Evolutionary conservation across 2,888 invertebrate species (phyloP).

Genomic region (Hedya salicella): DNA sequence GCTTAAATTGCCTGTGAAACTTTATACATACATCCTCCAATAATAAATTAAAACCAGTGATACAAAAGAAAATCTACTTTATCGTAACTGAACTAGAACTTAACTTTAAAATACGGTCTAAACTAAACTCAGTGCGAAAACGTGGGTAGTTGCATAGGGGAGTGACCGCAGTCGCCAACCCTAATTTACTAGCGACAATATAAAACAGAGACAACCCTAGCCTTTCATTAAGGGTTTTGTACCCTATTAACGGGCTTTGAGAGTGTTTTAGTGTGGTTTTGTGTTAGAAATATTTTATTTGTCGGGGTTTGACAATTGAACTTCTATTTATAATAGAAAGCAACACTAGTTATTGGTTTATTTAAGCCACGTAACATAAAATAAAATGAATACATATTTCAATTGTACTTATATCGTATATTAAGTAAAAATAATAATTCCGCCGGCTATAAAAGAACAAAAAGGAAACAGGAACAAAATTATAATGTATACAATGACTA

Average conservation of each 20-base stretch:
- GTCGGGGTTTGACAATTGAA: too few relatives aligned
- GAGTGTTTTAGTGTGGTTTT: slow-evolving; percentile 13
- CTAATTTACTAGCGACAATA: slow-evolving; percentile 27
- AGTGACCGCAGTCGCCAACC: slow-evolving; percentile 26
- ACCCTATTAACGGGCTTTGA: slow-evolving; percentile 28
- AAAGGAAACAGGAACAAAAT: too few relatives aligned
- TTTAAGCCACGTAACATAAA: too few relatives aligned
- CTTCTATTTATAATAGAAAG: too few relatives aligned
- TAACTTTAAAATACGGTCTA: neutral
- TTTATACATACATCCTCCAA: neutral
- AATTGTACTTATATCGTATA: too few relatives aligned
- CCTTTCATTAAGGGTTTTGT: slow-evolving; percentile 25
- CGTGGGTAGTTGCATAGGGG: slow-evolving; percentile 25
- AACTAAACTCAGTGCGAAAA: neutral
- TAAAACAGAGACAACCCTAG: slow-evolving; percentile 26
- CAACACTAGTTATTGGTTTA: too few relatives aligned
- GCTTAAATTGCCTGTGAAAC: slow-evolving; percentile 5
- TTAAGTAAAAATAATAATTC: too few relatives aligned
- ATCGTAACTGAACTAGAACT: neutral
- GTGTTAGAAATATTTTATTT: neutral
- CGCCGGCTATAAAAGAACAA: too few relatives aligned
- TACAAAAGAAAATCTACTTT: neutral
- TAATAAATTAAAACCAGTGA: neutral
- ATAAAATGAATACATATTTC: too few relatives aligned
- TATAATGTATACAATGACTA: too few relatives aligned